phyloP scores from a whole-genome alignment of 1,140 invertebrate genomes.

The Drosophila willistoni region DNA sequence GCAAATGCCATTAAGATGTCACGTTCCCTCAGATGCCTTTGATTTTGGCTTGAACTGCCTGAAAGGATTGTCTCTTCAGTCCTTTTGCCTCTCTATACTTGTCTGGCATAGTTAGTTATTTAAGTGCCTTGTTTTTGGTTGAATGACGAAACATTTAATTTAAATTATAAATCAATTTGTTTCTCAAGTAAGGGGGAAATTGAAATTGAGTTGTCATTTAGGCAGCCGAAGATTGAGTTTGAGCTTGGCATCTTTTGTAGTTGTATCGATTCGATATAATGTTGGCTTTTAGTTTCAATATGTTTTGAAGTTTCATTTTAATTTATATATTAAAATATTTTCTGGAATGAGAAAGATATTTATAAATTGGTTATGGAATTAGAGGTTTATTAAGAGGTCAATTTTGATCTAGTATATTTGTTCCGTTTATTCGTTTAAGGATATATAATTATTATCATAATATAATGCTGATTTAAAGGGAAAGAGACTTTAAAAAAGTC shows the following conservation, averaged over 20 bases:
- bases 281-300: background rate
- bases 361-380: too few relatives aligned
- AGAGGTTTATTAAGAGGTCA: too few relatives aligned
- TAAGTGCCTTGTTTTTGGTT: constrained; percentile 32
- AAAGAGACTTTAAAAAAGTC: too few relatives aligned
- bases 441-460: too few relatives aligned
- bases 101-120: constrained; percentile 22
- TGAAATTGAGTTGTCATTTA: constrained; percentile 6
- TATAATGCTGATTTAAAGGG: too few relatives aligned
- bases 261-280: background rate
- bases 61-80: constrained; percentile 35
- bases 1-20: constrained; percentile 43
- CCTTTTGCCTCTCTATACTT: background rate
- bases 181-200: constrained; percentile 16
- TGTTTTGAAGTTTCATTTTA: too few relatives aligned
- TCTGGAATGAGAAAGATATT: too few relatives aligned
- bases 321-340: too few relatives aligned
- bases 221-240: background rate
- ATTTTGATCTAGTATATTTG: too few relatives aligned
- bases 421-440: too few relatives aligned
- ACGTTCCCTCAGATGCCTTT: constrained; percentile 43
- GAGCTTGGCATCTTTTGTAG: background rate
- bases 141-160: constrained; percentile 53
- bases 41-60: constrained; percentile 36
- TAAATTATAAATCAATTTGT: constrained; percentile 64